Conservation (phyloP, 2,113 vertebrate species). For the Dinomys branickii region DNA sequence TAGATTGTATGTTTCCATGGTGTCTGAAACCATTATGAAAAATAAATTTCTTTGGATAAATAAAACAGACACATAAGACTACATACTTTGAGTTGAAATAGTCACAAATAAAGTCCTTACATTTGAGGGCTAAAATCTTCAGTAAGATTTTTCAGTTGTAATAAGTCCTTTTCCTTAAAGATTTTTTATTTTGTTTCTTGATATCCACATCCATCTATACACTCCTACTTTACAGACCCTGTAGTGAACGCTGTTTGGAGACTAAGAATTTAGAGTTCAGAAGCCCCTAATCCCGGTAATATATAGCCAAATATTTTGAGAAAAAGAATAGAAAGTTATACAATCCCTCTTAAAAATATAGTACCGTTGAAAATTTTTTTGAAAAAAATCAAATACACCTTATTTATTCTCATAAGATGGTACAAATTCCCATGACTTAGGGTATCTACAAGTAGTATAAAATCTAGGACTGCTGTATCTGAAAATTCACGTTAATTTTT, state of each 20-base stretch:
- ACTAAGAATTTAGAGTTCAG: neutral
- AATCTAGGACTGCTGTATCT: neutral
- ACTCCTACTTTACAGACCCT: neutral
- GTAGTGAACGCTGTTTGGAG: neutral
- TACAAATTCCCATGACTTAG: neutral
- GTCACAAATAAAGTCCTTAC: neutral
- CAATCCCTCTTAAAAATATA: neutral
- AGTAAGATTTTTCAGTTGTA: neutral
- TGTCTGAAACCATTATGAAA: neutral
- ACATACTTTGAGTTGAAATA: neutral
- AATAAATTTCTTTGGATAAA: neutral
- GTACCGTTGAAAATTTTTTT: neutral
- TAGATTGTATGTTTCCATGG: neutral
- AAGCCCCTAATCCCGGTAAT: neutral
- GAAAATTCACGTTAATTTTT: neutral
- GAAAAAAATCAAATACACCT: neutral
- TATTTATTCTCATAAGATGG: neutral
- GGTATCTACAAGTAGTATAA: neutral
- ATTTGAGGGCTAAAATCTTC: neutral
- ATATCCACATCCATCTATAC: neutral
- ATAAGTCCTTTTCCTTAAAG: neutral
- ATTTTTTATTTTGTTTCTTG: neutral
- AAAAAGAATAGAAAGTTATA: neutral
- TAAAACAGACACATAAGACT: neutral
- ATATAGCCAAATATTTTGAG: neutral